Evolutionary conservation across 2,888 invertebrate genomes (phyloP), one percentile per base, ranked within the genome.

Genomic region (Eristalis intricaria): DNA sequence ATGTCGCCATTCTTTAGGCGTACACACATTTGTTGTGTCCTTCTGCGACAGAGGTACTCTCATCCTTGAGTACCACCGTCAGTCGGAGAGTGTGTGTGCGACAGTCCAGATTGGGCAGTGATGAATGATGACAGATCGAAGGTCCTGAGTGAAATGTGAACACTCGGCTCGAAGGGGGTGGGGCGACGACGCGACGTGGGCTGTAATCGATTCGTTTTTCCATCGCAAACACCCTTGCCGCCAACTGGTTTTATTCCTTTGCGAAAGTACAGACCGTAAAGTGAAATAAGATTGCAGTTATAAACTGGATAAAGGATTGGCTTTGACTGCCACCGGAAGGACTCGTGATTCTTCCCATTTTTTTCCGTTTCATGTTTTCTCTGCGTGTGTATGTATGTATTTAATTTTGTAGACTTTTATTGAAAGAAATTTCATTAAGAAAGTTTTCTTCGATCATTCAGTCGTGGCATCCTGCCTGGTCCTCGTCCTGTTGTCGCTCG

Each of bases 41-140:
- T 43, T 58, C 13, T 10, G 40, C 26, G 13, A 19, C 13, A 43
- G 26, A 70, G 19, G 61, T 63, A 71, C 61, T 10, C 32, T 66
- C n/a, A n/a, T 65, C 63, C 32, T 63, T 66, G 35, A 40, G 60
- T 66, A 60, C 19, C 75, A 80, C 58, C 50, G n/a, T 56, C 22
- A 22, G 23, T 58, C 26, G 26, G 58, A 7, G 60, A 13, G 11
- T 11, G 26, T 26, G 1, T 4, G 23, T 4, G 58, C 13, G 7
- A 11, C 22, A 13, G 68, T 76, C 70, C 70, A 66, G 71, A 76
- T 76, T 82, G 76, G 82, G 71, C 78, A 87, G 71, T 83, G 86
- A 87, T 87, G 78, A 83, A 87, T 83, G 83, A 87, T 87, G 86
- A 87, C 79, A 64, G 86, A 87, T 87, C 71, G 83, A 50, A 56